Evolutionary conservation across 2,797 vertebrate species (phyloP).

Genomic region (Arrhamphus sclerolepis): DNA sequence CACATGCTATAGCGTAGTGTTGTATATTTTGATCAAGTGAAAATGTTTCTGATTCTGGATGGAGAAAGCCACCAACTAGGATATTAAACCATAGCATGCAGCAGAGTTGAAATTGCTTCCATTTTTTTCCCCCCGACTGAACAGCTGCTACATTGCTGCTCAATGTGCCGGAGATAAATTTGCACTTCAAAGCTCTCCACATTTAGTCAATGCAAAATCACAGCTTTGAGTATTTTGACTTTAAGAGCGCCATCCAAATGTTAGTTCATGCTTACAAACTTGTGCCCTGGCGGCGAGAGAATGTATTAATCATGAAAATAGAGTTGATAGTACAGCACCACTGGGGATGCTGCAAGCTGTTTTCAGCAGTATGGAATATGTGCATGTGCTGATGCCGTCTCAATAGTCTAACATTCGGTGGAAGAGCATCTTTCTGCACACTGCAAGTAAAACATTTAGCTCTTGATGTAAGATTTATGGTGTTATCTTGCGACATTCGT

Average conservation of each 20-base stretch:
- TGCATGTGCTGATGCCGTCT: constrained; percentile 29
- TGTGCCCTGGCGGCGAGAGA: constrained; percentile 1
- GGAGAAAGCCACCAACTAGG: constrained; percentile 4
- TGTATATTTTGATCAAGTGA: not conserved
- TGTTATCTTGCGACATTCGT: not conserved
- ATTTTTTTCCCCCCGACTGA: constrained; percentile 7
- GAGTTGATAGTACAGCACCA: constrained; percentile 2
- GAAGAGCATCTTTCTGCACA: constrained; percentile 8
- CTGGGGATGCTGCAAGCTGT: constrained; percentile 11
- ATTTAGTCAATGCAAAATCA: not conserved
- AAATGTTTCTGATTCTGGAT: constrained; percentile 28
- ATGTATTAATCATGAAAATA: constrained; percentile 30
- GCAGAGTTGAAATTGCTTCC: not conserved
- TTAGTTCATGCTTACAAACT: constrained; percentile 4
- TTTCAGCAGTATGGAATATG: constrained; percentile 20
- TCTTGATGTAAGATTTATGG: constrained; percentile 1
- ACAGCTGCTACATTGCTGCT: constrained; percentile 5
- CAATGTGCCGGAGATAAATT: not conserved
- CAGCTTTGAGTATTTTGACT: constrained; percentile 2
- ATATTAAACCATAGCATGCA: not conserved
- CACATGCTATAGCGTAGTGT: not conserved
- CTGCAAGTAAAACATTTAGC: constrained; percentile 19
- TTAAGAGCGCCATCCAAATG: constrained; percentile 12
- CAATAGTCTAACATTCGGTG: constrained; percentile 12
- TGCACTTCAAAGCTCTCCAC: constrained; percentile 5